Base-by-base conservation (phyloP, 92 coral and sea anemone genomes). In the Palythoa caribaeorum region DNA sequence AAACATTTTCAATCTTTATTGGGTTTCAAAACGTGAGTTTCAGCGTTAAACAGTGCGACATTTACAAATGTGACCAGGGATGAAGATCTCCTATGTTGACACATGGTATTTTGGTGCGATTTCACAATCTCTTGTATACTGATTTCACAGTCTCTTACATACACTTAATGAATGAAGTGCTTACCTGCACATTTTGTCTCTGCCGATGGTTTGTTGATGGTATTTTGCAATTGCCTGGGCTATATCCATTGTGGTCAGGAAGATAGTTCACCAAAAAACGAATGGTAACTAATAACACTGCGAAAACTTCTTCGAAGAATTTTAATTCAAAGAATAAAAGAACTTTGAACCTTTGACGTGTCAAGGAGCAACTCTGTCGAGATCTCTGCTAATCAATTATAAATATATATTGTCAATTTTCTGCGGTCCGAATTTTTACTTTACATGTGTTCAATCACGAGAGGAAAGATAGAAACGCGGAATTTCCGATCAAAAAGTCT, bases 171-270 rank as follows among this genome's bases (percentile, higher is more conserved):
- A 28, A 28, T 28, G 28, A 28, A 17, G 9, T 4, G 3, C 37
- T 63, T 35, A 97, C 99, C 99, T 88, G 92, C 99, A 97, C 17
- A 97, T 84, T 87, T 97, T 97, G 79, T 97, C 99, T 21, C 99
- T 91, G 50, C 99, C 99, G 78, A 92, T 88, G 51, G 99, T 94
- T 85, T 97, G 99, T 51, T 96, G 98, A 78, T 97, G 96, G 89
- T 92, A 97, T 77, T 95, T 97, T 21, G 90, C 99, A 47, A 97
- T 86, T 54, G 98, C 96, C 21, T 95, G 71, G 57, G 90, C 94
- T 38, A 92, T 90, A 86, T 97, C 98, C 99, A 97, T 97, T 76
- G 38, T 68, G 55, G 39, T 15, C 36, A 13, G 50, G 28, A 15
- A 10, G 38, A 39, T 17, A 19, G 35, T 38, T 19, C 13, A 17